Evolutionary conservation across 2,888 invertebrate species (phyloP).

Genomic region (Papilio protenor): DNA sequence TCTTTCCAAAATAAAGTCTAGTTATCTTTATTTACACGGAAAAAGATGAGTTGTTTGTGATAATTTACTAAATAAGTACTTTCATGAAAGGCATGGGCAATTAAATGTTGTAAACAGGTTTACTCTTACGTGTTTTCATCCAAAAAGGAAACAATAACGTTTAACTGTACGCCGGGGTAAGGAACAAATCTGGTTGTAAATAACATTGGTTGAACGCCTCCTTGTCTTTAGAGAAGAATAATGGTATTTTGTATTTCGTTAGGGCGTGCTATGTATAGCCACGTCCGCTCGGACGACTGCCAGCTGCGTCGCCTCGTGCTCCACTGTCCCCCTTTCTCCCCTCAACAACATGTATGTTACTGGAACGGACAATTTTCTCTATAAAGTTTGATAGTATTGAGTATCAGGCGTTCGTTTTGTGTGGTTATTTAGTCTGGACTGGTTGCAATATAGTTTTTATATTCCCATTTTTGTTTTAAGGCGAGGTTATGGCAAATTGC

Average conservation of each 20-base stretch:
- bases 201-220: slow-evolving; percentile 80
- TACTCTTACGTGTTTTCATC: slow-evolving; percentile 16
- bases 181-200: slow-evolving; percentile 78
- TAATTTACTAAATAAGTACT: neutral
- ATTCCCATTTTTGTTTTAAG: neutral
- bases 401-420: neutral
- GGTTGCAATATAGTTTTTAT: neutral
- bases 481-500: no score
- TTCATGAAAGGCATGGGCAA: neutral
- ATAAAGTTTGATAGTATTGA: slow-evolving; percentile 15
- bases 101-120: slow-evolving; percentile 21
- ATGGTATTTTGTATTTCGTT: slow-evolving; percentile 83
- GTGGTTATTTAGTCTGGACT: neutral
- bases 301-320: slow-evolving; percentile 70
- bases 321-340: slow-evolving; percentile 67
- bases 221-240: slow-evolving; percentile 80
- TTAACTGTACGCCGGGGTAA: slow-evolving; percentile 51
- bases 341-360: slow-evolving; percentile 64
- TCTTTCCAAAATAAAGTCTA: no score
- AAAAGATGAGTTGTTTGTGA: neutral
- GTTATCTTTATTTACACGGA: no score
- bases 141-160: slow-evolving; percentile 16
- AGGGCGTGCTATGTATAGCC: slow-evolving; percentile 74
- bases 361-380: slow-evolving; percentile 60
- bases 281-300: slow-evolving; percentile 78